Evolutionary conservation across 2,797 vertebrate species (phyloP), one percentile per base, ranked within the genome.

Genomic region (Aselliscus stoliczkanus): DNA sequence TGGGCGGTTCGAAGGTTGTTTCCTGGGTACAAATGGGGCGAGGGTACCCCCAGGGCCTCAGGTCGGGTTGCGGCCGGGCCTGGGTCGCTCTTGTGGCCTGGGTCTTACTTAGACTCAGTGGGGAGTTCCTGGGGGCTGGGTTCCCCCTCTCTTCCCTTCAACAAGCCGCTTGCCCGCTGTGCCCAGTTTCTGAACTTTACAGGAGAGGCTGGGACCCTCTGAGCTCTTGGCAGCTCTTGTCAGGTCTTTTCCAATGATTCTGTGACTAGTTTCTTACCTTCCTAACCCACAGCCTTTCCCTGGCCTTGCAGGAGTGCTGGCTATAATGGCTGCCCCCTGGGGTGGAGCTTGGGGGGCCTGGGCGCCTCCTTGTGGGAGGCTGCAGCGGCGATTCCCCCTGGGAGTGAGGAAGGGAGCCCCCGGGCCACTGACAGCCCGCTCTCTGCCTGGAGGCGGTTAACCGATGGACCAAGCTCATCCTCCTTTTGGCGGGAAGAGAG

Each of bases 241-340:
- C 21, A 2, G 42, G 3, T 31, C 23, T 62, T 73, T 34, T 72
- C 20, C 0, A 4, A 15, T 8, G 29, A 58, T 25, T 52, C 67
- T 47, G 42, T 25, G 12, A 50, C 75, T 13, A 17, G 37, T 25
- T 79, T 92, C 42, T 9, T n/a, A 20, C 20, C 20, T 6, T n/a
- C 13, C 42, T 17, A 18, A 4, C 15, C 12, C 52, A 15, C 23
- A 18, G 50, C 44, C 60, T 52, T 52, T 64, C 34, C 14, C 31
- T 15, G 25, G 12, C 42, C 34, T 56, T 10, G 0, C 0, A 21
- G 75, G 54, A 11, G 5, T 0, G 1, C 52, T 11, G 50, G 50
- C 54, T 21, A 1, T 17, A 8, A 15, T 21, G 7, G 29, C 62
- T 73, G 23, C 60, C 12, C 5, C 25, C 65, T 17, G 29, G 80